A percentile compares a stretch with the other conserved stretches of the same genome.
These are phyloP conservation scores for Cervus canadensis DNA, from an alignment of 2,113 vertebrate species.

Conservation along the genomic window DNA sequence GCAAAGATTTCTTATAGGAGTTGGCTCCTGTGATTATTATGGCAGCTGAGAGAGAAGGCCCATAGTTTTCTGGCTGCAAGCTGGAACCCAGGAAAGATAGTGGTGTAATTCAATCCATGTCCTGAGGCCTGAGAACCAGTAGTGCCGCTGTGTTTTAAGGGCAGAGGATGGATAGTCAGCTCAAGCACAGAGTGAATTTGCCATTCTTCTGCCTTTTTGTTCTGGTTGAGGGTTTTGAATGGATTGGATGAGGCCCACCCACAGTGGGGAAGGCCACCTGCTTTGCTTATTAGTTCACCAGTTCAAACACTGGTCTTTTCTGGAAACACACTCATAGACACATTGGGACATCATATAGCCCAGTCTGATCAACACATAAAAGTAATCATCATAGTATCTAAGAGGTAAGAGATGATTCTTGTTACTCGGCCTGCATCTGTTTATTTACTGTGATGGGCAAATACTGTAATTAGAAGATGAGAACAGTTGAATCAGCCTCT, in stretches of 20 bases:
- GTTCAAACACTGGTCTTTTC: neutral
- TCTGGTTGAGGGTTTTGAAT: too few species aligned
- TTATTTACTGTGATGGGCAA: neutral
- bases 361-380: neutral
- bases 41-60: neutral
- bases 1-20: neutral
- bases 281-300: neutral
- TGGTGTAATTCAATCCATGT: neutral
- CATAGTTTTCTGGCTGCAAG: neutral
- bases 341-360: neutral
- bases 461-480: neutral
- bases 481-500: neutral
- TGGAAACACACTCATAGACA: neutral
- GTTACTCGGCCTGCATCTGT: neutral
- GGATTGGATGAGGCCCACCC: neutral
- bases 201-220: too few species aligned
- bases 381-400: neutral
- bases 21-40: too few species aligned
- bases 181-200: neutral
- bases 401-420: neutral
- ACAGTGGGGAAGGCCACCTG: neutral
- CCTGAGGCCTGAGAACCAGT: neutral
- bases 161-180: neutral
- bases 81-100: neutral
- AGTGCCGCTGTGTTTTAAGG: neutral